Base-by-base conservation (phyloP, 2,888 invertebrate species). In the Aethes cnicana region DNA sequence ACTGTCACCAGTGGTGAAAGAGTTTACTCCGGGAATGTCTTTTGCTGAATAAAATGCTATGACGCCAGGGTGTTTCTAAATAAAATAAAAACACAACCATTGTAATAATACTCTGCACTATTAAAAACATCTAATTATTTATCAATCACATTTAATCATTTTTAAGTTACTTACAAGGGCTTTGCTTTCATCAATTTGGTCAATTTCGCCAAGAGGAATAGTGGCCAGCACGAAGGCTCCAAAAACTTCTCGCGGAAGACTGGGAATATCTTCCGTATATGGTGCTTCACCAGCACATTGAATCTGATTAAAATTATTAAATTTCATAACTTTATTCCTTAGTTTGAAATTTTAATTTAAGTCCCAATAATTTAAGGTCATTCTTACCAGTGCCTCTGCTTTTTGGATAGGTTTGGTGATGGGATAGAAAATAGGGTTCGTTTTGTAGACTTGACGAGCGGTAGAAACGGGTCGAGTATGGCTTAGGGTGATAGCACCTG, bases 211-310 rank as follows among this genome's bases (percentile, higher is more conserved):
- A 42, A 80, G 82, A 8, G 90, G 70, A 61, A 91, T 69, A 49
- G 90, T 92, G 6, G 92, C 88, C 0, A 91, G 67, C 1, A 94
- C 93, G 58, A 95, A 92, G 0, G 92, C 92, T 6, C 91, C 94
- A 68, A 90, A 91, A 0, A 94, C 89, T 78, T 95, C 93, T 66
- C 92, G 89, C 0, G 87, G 85, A 0, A 82, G 67, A 0, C 81
- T 67, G 2, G 91, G 91, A 11, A 92, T 70, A 61, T 95, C 95
- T 63, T 93, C 92, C 1, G 92, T 79, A 69, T 92, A 95, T 58
- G 90, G 77, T 0, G 93, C 93, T 72, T 94, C 93, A 0, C 95
- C 95, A 32, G 93, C 85, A 62, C 91, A 90, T 80, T 93, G 94
- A 5, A 82, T 73, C 81, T 84, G 47, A n/a, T n/a, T n/a, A n/a